phyloP scores from a whole-genome alignment of 2,113 vertebrate species.

The Brachionichthys hirsutus region DNA sequence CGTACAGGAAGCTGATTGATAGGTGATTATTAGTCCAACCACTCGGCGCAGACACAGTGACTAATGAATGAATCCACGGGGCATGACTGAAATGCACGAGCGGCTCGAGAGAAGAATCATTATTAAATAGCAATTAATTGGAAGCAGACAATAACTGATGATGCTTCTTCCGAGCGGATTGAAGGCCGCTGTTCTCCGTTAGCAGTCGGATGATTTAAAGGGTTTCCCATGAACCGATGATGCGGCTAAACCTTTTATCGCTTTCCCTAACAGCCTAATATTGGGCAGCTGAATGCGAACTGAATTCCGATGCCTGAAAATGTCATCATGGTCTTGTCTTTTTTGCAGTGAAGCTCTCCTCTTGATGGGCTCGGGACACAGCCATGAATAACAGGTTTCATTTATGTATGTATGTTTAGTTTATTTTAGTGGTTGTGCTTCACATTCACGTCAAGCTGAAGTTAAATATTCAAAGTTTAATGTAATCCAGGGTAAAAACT shows the following conservation, averaged over 20 bases:
- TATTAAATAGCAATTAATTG: slow-evolving; percentile 47
- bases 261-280: slow-evolving; percentile 14
- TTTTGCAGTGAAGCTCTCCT: slow-evolving; percentile 39
- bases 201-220: slow-evolving; percentile 38
- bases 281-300: slow-evolving; percentile 5
- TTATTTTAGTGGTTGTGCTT: too few relatives aligned
- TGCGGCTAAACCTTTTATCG: slow-evolving; percentile 21
- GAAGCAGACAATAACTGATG: slow-evolving; percentile 42
- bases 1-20: too few relatives aligned
- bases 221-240: slow-evolving; percentile 37
- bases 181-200: slow-evolving; percentile 31
- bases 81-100: slow-evolving; percentile 38
- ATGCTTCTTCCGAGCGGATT: slow-evolving; percentile 12
- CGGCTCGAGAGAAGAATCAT: slow-evolving; percentile 27
- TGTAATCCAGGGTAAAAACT: too few relatives aligned
- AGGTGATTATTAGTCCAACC: too few relatives aligned
- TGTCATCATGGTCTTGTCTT: slow-evolving; percentile 43
- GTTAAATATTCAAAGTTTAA: too few relatives aligned
- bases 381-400: slow-evolving; percentile 49
- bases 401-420: slow-evolving; percentile 47
- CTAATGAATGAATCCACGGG: slow-evolving; percentile 23
- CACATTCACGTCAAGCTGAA: too few relatives aligned
- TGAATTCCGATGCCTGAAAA: slow-evolving; percentile 38
- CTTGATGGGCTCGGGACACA: slow-evolving; percentile 30
- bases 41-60: too few relatives aligned